Evolutionary conservation across 92 coral and sea anemone species (phyloP), one percentile per base, ranked within the genome.

Genomic region (Zoanthus solanderi): DNA sequence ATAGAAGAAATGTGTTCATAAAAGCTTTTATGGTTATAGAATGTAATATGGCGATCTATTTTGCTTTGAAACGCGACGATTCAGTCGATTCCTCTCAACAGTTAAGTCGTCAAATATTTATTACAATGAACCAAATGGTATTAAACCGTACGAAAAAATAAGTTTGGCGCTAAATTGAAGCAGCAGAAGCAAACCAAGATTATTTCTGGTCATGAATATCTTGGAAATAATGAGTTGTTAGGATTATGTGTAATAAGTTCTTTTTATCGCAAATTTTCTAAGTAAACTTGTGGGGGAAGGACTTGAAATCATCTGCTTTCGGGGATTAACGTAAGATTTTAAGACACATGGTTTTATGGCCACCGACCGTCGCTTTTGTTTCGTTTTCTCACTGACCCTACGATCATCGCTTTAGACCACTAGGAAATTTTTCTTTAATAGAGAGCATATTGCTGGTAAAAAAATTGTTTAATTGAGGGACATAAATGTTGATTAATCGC

Each of bases 41-140:
- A 31, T 16, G 42, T 56, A 67, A 28, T 8, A 63, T 18, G 65
- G 31, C 42, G 46, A 47, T 81, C 65, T 45, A 42, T 57, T 8
- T 11, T 46, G 45, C 60, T 12, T 23, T 65, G 45, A 47, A 18
- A 47, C 46, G 45, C 60, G 50, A 9, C 74, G 31, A 32, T 79
- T 81, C 85, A 18, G 18, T 67, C 60, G 58, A 13, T 44, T 60
- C 53, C 47, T 45, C 44, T 81, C 6, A 81, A 66, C 65, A 65
- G 28, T 47, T 45, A 73, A 46, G 65, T 81, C 85, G 85, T 81
- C 75, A 81, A 81, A 81, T 81, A 81, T 81, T 81, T 81, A 81
- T 81, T 60, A 79, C 78, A 44, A 18, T 67, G 60, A 81, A 66
- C 85, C 85, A 66, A 63, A 65, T 63, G n/a, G 45, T 63, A 37